Conservation (phyloP, 2,797 vertebrate species). For the Urocyon cinereoargenteus region DNA sequence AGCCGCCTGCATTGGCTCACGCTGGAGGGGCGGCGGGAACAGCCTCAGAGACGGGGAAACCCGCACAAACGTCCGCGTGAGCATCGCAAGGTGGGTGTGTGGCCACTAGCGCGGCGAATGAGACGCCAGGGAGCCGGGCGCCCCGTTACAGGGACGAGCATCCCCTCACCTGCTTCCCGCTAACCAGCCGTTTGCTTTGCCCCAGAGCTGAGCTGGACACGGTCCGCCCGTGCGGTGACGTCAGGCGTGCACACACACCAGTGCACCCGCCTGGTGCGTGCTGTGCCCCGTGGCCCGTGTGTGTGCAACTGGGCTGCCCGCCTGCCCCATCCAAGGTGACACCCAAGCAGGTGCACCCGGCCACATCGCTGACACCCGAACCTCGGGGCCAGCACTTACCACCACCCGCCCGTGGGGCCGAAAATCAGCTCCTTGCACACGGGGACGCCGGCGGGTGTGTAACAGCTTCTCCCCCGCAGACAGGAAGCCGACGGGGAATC, state of each 20-base stretch:
- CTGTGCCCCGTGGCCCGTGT: neutral
- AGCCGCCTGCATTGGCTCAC: too few relatives aligned
- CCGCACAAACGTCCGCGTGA: too few relatives aligned
- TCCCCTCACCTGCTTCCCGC: neutral
- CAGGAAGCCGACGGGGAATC: accelerated
- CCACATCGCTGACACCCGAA: too few relatives aligned
- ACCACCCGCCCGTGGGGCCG: too few relatives aligned
- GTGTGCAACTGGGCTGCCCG: too few relatives aligned
- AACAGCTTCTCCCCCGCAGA: neutral
- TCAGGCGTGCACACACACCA: neutral
- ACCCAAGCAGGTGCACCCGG: too few relatives aligned
- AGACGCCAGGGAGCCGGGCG: neutral
- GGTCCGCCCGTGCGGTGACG: neutral
- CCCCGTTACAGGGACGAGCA: neutral
- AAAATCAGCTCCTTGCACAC: too few relatives aligned
- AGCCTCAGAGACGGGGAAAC: neutral
- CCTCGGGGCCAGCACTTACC: neutral
- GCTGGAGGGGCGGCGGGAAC: neutral
- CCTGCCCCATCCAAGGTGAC: neutral
- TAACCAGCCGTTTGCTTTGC: too few relatives aligned
- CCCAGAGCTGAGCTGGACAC: too few relatives aligned
- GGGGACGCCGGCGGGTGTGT: too few relatives aligned
- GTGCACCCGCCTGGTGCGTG: accelerated
- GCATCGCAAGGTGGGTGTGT: too few relatives aligned
- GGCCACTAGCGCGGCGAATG: too few relatives aligned